Evolutionary conservation across 2,888 invertebrate genomes (phyloP), one percentile per base, ranked within the genome.

Genomic region (Hofmannophila pseudospretella): DNA sequence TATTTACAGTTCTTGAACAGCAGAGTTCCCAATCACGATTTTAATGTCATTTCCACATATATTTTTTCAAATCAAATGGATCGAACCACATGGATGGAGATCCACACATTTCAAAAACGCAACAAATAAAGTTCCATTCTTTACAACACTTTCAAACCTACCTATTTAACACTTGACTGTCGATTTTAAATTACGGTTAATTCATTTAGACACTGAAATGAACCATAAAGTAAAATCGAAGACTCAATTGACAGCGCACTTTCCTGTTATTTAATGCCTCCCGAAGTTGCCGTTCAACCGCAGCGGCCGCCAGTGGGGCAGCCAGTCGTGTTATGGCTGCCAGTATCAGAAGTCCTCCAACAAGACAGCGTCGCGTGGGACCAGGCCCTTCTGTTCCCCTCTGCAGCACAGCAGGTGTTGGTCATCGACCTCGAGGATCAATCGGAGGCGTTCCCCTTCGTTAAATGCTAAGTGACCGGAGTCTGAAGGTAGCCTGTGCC

Each of bases 391-490:
- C 56, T 91, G 91, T 25, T 92, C 92, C 4, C 93, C 93, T 50
- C 92, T 84, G 57, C 93, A 92, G 68, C 94, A 94, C 39, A 94
- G 75, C 49, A 94, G 71, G 89, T 93, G 92, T 54, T 92, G 92
- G 57, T 89, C 90, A 67, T 94, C 94, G 30, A 94, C 93, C 57
- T 94, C 93, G 16, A 94, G 79, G 32, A 94, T 91, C 22, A 94
- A 89, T 43, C 91, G 90, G 31, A 94, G 82, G 28, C 90, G 88
- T 64, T 94, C 94, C 10, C 93, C 93, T 67, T 93, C 93, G 65
- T 91, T 92, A 77, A 93, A 94, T 8, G 93, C 91, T 25, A 94
- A 81, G 58, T 94, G 94, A 7, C 93, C 94, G 32, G 92, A 93
- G 61, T 93, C 93, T 1, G 93, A 92, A n/a, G 93, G 92, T 39